These are phyloP conservation scores for Eupithecia exiguata DNA, from an alignment of 2,888 invertebrate species.

Conservation along the genomic window DNA sequence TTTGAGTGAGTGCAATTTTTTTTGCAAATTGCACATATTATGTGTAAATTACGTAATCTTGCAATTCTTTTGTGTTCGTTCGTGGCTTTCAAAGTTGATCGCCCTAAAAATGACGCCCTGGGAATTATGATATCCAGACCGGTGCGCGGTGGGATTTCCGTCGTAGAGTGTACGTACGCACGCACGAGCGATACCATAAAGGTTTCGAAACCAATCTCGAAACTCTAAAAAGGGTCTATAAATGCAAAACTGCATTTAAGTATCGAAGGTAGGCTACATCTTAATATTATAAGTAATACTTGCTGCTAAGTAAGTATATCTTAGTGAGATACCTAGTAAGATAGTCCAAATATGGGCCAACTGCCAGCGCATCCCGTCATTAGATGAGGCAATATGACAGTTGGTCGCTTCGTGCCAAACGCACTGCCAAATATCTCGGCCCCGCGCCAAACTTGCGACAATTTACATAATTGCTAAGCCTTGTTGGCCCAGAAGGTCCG, in stretches of 20 bases:
- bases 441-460: background rate
- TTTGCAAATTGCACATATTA: slow-evolving; percentile 2
- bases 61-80: slow-evolving; percentile 7
- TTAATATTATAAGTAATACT: too few relatives aligned
- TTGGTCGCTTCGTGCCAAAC: background rate
- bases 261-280: too few relatives aligned
- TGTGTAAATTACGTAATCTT: background rate
- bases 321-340: too few relatives aligned
- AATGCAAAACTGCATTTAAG: too few relatives aligned
- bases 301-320: too few relatives aligned
- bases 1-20: background rate
- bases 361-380: background rate
- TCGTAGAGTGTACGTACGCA: background rate
- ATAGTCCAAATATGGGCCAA: background rate
- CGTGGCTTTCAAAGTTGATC: background rate
- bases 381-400: background rate
- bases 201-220: too few relatives aligned
- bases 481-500: background rate
- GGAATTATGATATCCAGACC: background rate
- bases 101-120: background rate
- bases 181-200: too few relatives aligned
- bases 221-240: too few relatives aligned
- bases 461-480: background rate
- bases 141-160: background rate
- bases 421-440: background rate